Percentiles rank a stretch among this genome's conserved stretches.
phyloP scores from a whole-genome alignment of 1,140 invertebrate genomes.

The Laupala kohalensis region DNA sequence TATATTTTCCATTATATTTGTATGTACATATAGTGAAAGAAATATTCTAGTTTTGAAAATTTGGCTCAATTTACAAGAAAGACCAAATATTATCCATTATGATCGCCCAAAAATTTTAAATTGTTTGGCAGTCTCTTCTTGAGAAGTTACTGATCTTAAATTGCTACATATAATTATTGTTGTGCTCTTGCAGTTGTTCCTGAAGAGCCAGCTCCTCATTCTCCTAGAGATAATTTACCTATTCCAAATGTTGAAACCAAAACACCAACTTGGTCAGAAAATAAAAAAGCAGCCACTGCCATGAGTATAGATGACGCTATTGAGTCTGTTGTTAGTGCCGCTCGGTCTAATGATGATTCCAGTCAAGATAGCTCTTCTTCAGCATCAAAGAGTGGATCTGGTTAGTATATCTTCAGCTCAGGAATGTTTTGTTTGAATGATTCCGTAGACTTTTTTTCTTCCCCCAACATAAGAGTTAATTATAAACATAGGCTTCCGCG shows the following conservation, averaged over 20 bases:
- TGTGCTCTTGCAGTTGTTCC: background rate
- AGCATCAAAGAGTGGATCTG: constrained; percentile 20
- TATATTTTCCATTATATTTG: no score
- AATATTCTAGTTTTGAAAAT: no score
- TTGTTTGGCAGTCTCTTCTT: no score
- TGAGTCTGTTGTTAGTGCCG: constrained; percentile 40
- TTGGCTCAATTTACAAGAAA: no score
- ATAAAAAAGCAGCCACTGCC: background rate
- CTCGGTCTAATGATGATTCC: constrained; percentile 29
- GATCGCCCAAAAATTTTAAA: no score
- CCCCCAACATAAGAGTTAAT: no score
- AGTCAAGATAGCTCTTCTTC: constrained; percentile 25
- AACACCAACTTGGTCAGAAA: background rate
- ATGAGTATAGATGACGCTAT: constrained; percentile 31
- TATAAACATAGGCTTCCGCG: no score
- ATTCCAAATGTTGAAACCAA: background rate
- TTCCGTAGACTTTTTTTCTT: background rate
- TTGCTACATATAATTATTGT: no score
- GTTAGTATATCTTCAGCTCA: background rate
- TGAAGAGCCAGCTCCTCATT: background rate
- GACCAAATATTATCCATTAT: no score
- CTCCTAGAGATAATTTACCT: background rate
- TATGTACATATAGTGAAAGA: no score
- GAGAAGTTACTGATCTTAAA: no score
- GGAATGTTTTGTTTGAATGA: background rate